Conservation (phyloP, 1,140 invertebrate species). For the Drosophila orosa region DNA sequence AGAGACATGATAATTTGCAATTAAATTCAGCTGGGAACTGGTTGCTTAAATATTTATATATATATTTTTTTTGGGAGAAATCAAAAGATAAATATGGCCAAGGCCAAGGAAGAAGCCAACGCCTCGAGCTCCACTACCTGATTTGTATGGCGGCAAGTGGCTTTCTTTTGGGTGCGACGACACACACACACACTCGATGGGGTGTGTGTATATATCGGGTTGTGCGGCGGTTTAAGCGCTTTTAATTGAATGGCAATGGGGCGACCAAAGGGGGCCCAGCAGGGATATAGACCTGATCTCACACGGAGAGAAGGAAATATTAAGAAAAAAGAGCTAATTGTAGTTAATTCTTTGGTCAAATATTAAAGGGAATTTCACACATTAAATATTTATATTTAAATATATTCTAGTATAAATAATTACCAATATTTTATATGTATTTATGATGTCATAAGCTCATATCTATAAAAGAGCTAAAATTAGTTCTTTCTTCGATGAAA, state of each 20-base stretch:
- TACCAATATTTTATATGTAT: background rate
- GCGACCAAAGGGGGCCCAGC: conserved; percentile 3
- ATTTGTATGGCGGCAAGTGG: conserved; percentile 44
- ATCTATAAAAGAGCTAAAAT: no score
- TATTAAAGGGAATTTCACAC: background rate
- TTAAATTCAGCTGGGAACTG: conserved; percentile 62
- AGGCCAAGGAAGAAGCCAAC: conserved; percentile 49
- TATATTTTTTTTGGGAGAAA: conserved; percentile 65
- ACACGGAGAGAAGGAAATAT: conserved; percentile 1
- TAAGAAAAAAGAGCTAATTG: background rate
- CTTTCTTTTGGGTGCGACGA: conserved; percentile 54
- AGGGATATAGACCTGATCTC: conserved; percentile 2
- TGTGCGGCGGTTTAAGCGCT: conserved; percentile 56
- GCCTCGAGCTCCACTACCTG: conserved; percentile 42
- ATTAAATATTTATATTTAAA: background rate
- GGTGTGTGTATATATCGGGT: conserved; percentile 12
- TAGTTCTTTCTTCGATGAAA: no score
- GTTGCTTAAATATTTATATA: conserved; percentile 56
- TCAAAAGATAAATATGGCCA: conserved; percentile 45
- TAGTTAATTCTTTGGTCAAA: background rate
- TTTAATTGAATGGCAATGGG: conserved; percentile 77
- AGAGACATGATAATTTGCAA: conserved; percentile 68
- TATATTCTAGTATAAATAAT: background rate
- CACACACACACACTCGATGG: background rate
- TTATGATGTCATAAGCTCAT: background rate